These are phyloP conservation scores for Geopemphigus sp. DNA, from an alignment of 1,140 invertebrate genomes.

Conservation along the genomic window DNA sequence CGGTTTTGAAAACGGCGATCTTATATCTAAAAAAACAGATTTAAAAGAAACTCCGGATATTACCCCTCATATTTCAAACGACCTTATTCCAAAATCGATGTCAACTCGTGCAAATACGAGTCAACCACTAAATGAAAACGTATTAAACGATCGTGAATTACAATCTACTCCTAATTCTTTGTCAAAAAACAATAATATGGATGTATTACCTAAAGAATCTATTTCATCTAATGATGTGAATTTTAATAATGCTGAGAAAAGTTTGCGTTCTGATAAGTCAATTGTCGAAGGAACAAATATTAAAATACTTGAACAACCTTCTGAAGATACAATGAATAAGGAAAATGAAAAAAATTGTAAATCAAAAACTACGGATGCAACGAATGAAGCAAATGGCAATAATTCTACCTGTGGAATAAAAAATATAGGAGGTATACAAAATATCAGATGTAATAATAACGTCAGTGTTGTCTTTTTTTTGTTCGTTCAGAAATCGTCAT, in stretches of 20 bases:
- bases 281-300: too few species aligned
- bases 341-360: neutral
- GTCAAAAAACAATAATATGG: neutral
- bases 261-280: too few species aligned
- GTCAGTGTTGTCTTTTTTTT: conserved; percentile 44
- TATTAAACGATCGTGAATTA: neutral
- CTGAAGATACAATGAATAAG: neutral
- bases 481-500: conserved; percentile 19
- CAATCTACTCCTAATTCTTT: neutral
- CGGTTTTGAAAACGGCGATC: neutral
- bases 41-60: neutral
- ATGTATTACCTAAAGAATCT: neutral
- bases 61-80: neutral
- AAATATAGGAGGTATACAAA: conserved; percentile 24
- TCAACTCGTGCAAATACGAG: neutral
- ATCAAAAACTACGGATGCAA: neutral
- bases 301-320: neutral
- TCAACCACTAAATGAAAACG: neutral
- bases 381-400: neutral
- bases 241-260: neutral
- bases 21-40: neutral
- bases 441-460: conserved; percentile 28
- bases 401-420: neutral
- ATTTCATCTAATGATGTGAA: neutral
- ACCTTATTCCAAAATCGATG: neutral